A percentile compares a stretch with the other conserved stretches of the same genome.
These are phyloP conservation scores for Argyra leucocephala DNA, from an alignment of 2,888 invertebrate species.

Conservation along the genomic window DNA sequence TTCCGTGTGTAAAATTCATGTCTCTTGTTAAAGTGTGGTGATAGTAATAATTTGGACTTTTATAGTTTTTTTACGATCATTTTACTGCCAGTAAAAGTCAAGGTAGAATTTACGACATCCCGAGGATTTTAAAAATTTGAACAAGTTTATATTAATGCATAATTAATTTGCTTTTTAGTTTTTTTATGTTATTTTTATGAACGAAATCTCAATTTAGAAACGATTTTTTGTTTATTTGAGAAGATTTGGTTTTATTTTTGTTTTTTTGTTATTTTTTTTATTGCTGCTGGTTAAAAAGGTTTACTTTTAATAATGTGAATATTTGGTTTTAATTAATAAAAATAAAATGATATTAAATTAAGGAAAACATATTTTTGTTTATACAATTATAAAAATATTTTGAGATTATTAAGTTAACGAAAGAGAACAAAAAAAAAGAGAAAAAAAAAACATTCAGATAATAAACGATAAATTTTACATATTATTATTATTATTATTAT, in stretches of 20 bases:
- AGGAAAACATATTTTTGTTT: no score
- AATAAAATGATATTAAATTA: no score
- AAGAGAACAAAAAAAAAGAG: no score
- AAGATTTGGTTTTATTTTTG: no score
- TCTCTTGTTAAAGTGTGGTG: constrained; percentile 3
- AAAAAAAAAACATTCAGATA: no score
- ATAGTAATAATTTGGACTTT: constrained; percentile 2
- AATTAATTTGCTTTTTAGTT: background rate
- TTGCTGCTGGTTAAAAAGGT: background rate
- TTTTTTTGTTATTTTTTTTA: background rate
- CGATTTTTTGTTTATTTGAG: background rate
- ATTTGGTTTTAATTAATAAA: no score
- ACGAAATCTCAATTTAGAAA: background rate
- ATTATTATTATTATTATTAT: no score
- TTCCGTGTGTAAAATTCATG: constrained; percentile 6
- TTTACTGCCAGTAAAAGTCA: constrained; percentile 45
- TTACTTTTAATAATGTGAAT: no score
- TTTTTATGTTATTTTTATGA: background rate
- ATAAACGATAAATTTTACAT: no score
- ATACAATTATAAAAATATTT: no score
- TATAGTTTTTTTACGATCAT: constrained; percentile 32
- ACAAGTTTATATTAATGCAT: constrained; percentile 8
- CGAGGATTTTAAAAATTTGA: background rate
- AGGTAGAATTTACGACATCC: constrained; percentile 26
- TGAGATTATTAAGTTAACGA: no score